phyloP scores from a whole-genome alignment of 2,888 invertebrate genomes.

The Chesias legatella region DNA sequence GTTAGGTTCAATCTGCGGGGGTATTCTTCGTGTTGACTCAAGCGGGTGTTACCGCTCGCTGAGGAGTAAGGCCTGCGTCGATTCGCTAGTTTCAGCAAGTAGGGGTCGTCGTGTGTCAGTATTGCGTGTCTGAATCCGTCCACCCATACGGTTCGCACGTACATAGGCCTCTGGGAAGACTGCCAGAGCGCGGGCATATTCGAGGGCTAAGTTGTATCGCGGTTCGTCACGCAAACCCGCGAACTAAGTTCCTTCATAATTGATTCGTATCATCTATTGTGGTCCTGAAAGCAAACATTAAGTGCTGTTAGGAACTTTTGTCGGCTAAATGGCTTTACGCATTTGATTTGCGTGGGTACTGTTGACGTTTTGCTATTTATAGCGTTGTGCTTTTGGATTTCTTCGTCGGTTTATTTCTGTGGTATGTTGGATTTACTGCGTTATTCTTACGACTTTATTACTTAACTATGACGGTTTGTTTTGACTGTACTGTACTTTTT shows the following conservation, averaged over 20 bases:
- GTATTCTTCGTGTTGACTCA: slow-evolving; percentile 48
- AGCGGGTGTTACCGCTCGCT: slow-evolving; percentile 42
- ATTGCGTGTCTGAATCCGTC: slow-evolving; percentile 86
- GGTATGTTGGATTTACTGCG: background rate
- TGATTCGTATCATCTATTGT: slow-evolving; percentile 47
- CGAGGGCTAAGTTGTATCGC: slow-evolving; percentile 35
- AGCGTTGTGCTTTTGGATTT: slow-evolving; percentile 5
- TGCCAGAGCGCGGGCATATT: slow-evolving; percentile 82
- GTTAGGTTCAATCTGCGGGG: slow-evolving; percentile 56
- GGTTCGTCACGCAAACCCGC: slow-evolving; percentile 48
- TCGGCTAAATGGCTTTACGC: slow-evolving; percentile 18
- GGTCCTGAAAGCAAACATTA: slow-evolving; percentile 42
- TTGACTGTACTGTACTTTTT: too few species aligned
- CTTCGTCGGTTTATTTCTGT: background rate
- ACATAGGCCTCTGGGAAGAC: slow-evolving; percentile 81
- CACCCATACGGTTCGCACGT: slow-evolving; percentile 85
- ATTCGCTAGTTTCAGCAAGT: slow-evolving; percentile 49
- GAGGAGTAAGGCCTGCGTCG: slow-evolving; percentile 60
- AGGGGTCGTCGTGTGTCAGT: slow-evolving; percentile 82
- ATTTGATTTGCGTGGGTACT: slow-evolving; percentile 12
- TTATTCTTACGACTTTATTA: too few species aligned
- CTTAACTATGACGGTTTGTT: too few species aligned
- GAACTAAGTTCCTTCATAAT: slow-evolving; percentile 46
- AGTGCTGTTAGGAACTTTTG: slow-evolving; percentile 28
- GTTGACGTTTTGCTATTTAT: slow-evolving; percentile 12